Evolutionary conservation across 2,888 invertebrate genomes (phyloP), one percentile per base, ranked within the genome.

Genomic region (Horisme vitalbata): DNA sequence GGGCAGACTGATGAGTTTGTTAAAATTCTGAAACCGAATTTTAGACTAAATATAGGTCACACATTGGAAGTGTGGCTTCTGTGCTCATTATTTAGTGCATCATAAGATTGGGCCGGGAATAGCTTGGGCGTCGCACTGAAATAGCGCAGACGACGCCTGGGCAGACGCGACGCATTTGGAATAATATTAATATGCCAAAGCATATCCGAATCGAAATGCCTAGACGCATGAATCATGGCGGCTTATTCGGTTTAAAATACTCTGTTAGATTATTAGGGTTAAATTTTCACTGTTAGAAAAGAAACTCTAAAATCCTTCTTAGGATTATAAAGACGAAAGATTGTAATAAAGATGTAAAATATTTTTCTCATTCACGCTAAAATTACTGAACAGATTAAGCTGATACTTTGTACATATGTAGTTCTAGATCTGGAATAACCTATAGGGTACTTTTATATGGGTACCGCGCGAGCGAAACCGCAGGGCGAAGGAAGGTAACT

Each of bases 111-210:
- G 75, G 71, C 60, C 73, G 46, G 61, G 68, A 75, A 77, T 79
- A 78, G 71, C 30, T 39, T 28, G 37, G 57, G 51, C 61, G 62
- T 45, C 59, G 63, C 62, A 57, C 72, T 43, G 62, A 79, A 80
- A 81, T 81, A 82, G 68, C 78, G 68, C 72, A 82, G 81, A 81
- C 79, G 71, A 64, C 71, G 71, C 65, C 68, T 59, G 50, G 64
- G 58, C 61, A 63, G 60, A 55, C 63, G 63, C 57, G 65, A 68
- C 71, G 71, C 63, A 69, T 75, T 78, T 67, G 72, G 72, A 72
- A 60, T 59, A 57, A 68, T 76, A 79, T 77, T 77, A 74, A 79
- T 79, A 76, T 68, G 70, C 68, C 66, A 69, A 10, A 69, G 63
- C 63, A 67, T 68, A 68, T 69, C 62, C 59, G 52, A 59, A 47